Percentiles rank a stretch among this genome's conserved stretches.
These are phyloP conservation scores for Abrostola tripartita DNA, from an alignment of 2,888 invertebrate genomes.

Conservation along the genomic window DNA sequence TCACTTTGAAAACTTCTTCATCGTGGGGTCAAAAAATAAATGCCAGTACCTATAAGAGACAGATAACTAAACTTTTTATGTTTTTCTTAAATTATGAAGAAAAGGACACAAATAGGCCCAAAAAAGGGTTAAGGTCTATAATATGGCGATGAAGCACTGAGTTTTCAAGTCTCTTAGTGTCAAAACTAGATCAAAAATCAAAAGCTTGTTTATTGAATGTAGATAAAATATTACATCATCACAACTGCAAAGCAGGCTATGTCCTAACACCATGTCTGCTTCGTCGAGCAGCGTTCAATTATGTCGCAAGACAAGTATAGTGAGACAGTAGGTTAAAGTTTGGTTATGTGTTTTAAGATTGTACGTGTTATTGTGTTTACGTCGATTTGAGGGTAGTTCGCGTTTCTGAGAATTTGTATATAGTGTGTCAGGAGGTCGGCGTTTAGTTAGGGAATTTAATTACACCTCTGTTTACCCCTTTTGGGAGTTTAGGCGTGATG, in stretches of 20 bases:
- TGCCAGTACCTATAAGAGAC: too few species aligned
- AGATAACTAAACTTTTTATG: too few species aligned
- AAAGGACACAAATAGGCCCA: too few species aligned
- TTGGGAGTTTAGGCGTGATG: too few species aligned
- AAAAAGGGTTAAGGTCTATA: too few species aligned
- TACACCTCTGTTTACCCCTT: too few species aligned
- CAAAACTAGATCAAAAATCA: background rate
- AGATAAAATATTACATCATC: slow-evolving; percentile 18
- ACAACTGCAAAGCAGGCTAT: slow-evolving; percentile 18
- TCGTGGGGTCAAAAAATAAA: too few species aligned
- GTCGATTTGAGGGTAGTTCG: slow-evolving; percentile 36
- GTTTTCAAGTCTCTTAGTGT: background rate
- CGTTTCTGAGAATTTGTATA: slow-evolving; percentile 30
- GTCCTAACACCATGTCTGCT: too few species aligned
- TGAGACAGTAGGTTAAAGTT: slow-evolving; percentile 60
- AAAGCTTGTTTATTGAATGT: background rate
- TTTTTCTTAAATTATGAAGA: too few species aligned
- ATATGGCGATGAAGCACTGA: too few species aligned
- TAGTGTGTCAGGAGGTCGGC: slow-evolving; percentile 3
- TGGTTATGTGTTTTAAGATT: slow-evolving; percentile 52
- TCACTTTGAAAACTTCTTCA: too few species aligned
- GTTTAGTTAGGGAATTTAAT: background rate
- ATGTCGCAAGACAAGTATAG: slow-evolving; percentile 51
- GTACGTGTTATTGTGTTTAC: slow-evolving; percentile 34
- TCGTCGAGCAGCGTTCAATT: slow-evolving; percentile 40